Evolutionary conservation across 2,797 vertebrate genomes (phyloP).

Genomic region (Eidolon dupreanum): DNA sequence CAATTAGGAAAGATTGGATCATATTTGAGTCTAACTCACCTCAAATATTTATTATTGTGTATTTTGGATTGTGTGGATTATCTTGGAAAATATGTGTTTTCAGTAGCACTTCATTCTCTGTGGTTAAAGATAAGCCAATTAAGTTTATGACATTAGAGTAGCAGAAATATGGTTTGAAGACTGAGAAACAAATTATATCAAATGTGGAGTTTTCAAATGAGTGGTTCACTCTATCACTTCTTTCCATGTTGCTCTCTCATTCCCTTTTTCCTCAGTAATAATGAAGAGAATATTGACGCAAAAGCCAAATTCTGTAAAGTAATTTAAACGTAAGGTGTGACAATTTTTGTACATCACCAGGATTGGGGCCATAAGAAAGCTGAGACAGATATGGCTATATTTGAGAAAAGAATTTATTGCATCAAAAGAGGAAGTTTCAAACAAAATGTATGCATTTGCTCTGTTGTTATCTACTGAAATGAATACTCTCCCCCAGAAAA

Average conservation of each 20-base stretch:
- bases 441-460: neutral
- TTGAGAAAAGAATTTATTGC: neutral
- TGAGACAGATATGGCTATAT: neutral
- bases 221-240: neutral
- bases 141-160: neutral
- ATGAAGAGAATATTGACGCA: neutral
- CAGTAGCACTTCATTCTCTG: neutral
- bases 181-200: neutral
- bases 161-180: neutral
- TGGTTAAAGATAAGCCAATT: neutral
- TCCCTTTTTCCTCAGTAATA: neutral
- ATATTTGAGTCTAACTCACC: neutral
- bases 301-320: neutral
- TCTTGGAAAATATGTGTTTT: neutral
- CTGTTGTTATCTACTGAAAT: neutral
- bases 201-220: neutral
- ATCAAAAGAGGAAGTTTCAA: neutral
- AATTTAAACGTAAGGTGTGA: neutral
- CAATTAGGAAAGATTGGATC: neutral
- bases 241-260: neutral
- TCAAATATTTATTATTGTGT: conserved; percentile 6
- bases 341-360: neutral
- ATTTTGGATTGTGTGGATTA: conserved; percentile 20
- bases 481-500: neutral
- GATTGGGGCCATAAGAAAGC: neutral